Evolutionary conservation across 2,888 invertebrate genomes (phyloP).

Genomic region (Acrobasis consociella): DNA sequence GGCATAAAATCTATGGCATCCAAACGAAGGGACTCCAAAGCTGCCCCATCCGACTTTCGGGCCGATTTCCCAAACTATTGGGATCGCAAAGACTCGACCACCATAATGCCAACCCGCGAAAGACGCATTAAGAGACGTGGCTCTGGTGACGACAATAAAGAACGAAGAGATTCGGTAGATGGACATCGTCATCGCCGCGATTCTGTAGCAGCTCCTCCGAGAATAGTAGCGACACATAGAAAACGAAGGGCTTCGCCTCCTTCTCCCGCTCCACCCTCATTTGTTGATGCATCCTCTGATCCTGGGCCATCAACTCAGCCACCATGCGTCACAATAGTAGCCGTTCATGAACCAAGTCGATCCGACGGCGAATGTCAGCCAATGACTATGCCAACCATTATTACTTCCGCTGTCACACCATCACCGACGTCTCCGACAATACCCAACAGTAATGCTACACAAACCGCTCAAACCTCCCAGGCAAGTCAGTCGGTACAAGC

Average conservation of each 20-base stretch:
- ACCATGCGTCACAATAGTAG: constrained; percentile 75
- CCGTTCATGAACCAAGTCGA: constrained; percentile 75
- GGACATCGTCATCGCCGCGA: constrained; percentile 87
- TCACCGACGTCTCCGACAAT: constrained; percentile 90
- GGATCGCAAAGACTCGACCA: constrained; percentile 86
- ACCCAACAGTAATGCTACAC: constrained; percentile 53
- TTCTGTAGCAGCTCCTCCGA: constrained; percentile 84
- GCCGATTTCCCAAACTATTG: constrained; percentile 88
- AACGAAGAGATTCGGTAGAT: constrained; percentile 86
- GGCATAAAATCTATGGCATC: constrained; percentile 90
- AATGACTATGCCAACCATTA: constrained; percentile 87
- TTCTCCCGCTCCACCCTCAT: constrained; percentile 72
- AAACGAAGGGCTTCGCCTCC: constrained; percentile 78
- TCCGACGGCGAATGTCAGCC: constrained; percentile 85
- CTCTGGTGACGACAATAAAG: constrained; percentile 83
- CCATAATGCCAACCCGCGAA: constrained; percentile 72
- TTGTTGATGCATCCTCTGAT: constrained; percentile 85
- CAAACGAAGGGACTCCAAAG: constrained; percentile 88
- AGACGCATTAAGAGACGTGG: constrained; percentile 82
- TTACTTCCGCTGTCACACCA: constrained; percentile 92
- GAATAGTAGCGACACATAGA: constrained; percentile 84
- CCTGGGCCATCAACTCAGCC: constrained; percentile 81
- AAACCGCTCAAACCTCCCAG: constrained; percentile 56
- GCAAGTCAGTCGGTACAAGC: constrained; percentile 51
- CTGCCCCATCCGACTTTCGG: constrained; percentile 84